phyloP scores from a whole-genome alignment of 2,113 vertebrate genomes.

The Tachycineta bicolor region DNA sequence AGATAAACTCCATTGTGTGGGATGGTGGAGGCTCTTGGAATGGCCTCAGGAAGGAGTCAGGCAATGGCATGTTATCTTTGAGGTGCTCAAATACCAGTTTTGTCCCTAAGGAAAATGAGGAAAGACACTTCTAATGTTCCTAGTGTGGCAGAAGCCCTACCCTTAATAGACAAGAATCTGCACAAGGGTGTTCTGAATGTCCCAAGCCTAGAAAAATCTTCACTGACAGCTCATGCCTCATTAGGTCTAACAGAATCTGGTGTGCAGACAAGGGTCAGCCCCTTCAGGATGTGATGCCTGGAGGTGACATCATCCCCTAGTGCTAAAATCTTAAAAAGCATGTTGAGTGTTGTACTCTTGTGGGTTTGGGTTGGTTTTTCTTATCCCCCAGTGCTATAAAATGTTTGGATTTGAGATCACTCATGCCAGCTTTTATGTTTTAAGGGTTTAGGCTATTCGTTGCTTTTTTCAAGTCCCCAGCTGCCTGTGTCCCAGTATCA shows the following conservation, averaged over 20 bases:
- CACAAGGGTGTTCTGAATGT: neutral
- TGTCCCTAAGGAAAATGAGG: neutral
- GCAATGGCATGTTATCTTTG: neutral
- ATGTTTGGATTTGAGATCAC: neutral
- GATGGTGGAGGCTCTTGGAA: neutral
- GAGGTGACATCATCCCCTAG: neutral
- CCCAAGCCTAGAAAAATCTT: neutral
- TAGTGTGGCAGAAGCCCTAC: neutral
- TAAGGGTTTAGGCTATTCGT: neutral
- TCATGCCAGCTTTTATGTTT: neutral
- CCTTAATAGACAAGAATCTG: neutral
- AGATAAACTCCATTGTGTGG: slow-evolving; percentile 25
- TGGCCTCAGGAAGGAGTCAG: slow-evolving; percentile 43
- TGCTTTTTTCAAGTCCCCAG: neutral
- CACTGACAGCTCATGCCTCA: neutral
- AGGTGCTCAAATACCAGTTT: neutral
- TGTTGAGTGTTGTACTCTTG: neutral
- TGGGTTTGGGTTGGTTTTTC: neutral
- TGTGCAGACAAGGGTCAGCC: neutral
- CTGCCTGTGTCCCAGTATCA: neutral
- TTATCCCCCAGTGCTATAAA: neutral
- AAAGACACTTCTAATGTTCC: neutral
- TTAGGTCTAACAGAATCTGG: neutral
- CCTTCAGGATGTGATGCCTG: neutral
- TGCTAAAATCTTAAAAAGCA: neutral